Base-by-base conservation (phyloP, 2,113 vertebrate species). In the Pseudopodoces humilis region DNA sequence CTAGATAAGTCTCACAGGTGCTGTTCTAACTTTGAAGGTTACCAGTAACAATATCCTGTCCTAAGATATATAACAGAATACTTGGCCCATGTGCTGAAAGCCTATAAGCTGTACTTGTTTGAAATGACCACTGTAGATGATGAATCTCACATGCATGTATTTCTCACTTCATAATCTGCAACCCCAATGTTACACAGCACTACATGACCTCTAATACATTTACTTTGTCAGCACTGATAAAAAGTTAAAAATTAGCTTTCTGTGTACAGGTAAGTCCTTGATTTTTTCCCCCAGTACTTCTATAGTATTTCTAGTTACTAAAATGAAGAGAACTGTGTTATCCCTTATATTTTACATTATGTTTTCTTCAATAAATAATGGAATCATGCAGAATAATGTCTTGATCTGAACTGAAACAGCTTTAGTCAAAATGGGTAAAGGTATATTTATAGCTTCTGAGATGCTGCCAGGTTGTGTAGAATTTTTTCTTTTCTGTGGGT, bases 31-130 rank as follows among this genome's bases (percentile, higher is more conserved):
- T 97, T 86, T 97, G 97, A 98, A 98, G 97, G 96, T 97, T 97
- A 97, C 96, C 94, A 98, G 98, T 98, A 98, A 98, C 96, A 97
- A 97, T 98, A 99, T 99, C 99, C 99, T 99, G 98, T 98, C 98
- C 98, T 97, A 94, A 97, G 93, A 97, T 95, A 91, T 78, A 97
- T 96, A 97, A 98, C 96, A 95, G 95, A 91, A 87, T 92, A 81
- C 43, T 84, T 85, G 69, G 82, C 60, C 33, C 44, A 56, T 1
- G 11, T 59, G 63, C 68, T 92, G 86, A 93, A 95, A 95, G 81
- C 58, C 23, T 71, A 3, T 75, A 91, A 95, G 23, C 53, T 90
- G 39, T 91, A 86, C 69, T 87, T 88, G 33, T 88, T 87, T 92
- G 71, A 93, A 88, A 96, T 74, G 72, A 95, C 90, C 92, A 92